Percentiles rank a stretch among this genome's conserved stretches.
phyloP scores from a whole-genome alignment of 2,888 invertebrate genomes.

The Acrobasis repandana region DNA sequence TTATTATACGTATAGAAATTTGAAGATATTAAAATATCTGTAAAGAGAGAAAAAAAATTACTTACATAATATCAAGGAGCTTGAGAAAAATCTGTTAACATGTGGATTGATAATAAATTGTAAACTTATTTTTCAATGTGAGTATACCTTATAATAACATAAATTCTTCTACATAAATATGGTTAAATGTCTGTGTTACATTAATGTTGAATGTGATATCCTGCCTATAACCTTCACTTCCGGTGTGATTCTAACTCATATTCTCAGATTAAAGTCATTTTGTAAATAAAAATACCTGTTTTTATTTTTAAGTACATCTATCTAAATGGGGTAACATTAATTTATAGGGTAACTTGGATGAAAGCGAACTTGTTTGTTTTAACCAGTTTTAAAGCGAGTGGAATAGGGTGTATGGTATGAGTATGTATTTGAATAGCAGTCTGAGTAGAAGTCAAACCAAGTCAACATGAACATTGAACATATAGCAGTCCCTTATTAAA shows the following conservation, averaged over 20 bases:
- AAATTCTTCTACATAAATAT: slow-evolving; percentile 10
- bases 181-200: slow-evolving; percentile 42
- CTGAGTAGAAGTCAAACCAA: too few species aligned
- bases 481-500: not conserved
- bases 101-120: slow-evolving; percentile 18
- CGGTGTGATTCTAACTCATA: slow-evolving; percentile 70
- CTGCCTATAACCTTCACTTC: slow-evolving; percentile 76
- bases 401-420: too few species aligned
- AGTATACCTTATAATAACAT: slow-evolving; percentile 16
- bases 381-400: too few species aligned
- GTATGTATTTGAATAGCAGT: too few species aligned
- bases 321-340: too few species aligned
- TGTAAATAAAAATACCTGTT: slow-evolving; percentile 46
- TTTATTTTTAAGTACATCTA: too few species aligned
- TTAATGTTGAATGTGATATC: slow-evolving; percentile 81
- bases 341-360: too few species aligned
- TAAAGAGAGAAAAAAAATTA: slow-evolving; percentile 17
- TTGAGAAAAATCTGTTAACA: slow-evolving; percentile 21
- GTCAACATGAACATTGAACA: slow-evolving; percentile 21
- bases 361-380: too few species aligned
- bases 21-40: slow-evolving; percentile 2
- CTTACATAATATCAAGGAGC: slow-evolving; percentile 26
- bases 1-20: slow-evolving; percentile 7
- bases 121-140: slow-evolving; percentile 20
- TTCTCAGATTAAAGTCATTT: slow-evolving; percentile 72